Base-by-base conservation (phyloP, 2,797 vertebrate genomes). In the Pogonophryne albipinna region DNA sequence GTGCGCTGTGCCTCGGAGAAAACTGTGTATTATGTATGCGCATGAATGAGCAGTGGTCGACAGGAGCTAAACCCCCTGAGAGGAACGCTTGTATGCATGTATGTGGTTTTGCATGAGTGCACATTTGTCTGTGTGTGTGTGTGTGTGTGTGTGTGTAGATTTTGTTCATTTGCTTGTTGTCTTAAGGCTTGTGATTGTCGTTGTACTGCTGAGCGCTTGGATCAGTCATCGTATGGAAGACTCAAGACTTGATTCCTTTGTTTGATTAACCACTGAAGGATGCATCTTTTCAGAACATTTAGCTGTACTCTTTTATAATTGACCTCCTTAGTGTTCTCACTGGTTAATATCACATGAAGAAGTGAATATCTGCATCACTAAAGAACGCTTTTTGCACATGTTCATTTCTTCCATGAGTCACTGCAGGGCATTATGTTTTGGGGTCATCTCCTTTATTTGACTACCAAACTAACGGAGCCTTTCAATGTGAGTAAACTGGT, bases 21-120 rank as follows among this genome's bases (percentile, higher is more conserved):
- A 82, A 74, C 38, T 3, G 2, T 52, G 52, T 79, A 71, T 82
- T 44, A 44, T 31, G 20, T 38, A 38, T 47, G n/a, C 13, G 16
- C 85, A 85, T 83, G 86, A 87, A 60, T 74, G 69, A 88, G 66
- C 80, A 49, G 72, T 12, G 41, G 60, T 74, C 50, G 69, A 74
- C 78, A 46, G 71, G 61, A 83, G 65, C 62, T n/a, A 57, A 23
- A 27, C 71, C 77, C 77, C 85, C 71, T 6, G 53, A 72, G 85
- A 71, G 74, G 58, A 60, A 31, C 9, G n/a, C 70, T 34, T 42
- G 51, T 78, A 51, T 82, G 27, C 70, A 74, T 87, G 66, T 59
- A 27, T 78, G 83, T 63, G 41, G 66, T 7, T 80, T 80, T 79
- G 76, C 85, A 60, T 83, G 78, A 87, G 63, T 74, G 77, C 10